phyloP scores from a whole-genome alignment of 2,888 invertebrate species.

The Congeria kusceri region DNA sequence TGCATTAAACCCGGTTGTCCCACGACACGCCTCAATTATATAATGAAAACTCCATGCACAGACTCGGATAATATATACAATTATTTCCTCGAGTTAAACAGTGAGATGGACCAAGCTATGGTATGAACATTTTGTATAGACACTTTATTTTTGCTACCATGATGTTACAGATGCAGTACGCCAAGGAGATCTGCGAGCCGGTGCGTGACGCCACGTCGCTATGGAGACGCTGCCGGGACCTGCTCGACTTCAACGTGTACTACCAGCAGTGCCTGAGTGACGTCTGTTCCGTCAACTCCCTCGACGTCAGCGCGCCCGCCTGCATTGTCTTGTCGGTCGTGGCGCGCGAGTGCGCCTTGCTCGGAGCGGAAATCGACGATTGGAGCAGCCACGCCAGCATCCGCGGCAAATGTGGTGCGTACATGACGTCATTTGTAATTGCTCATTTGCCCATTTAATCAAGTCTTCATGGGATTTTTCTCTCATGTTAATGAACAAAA shows the following conservation, averaged over 20 bases:
- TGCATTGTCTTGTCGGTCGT: conserved; percentile 63
- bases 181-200: conserved; percentile 46
- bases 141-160: too few species aligned
- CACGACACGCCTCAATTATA: too few species aligned
- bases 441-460: too few species aligned
- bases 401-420: conserved; percentile 48
- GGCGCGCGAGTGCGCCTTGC: conserved; percentile 58
- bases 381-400: conserved; percentile 49
- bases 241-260: conserved; percentile 56
- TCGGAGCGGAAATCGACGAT: conserved; percentile 48
- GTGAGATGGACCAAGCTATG: too few species aligned
- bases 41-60: too few species aligned
- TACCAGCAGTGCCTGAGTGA: conserved; percentile 60
- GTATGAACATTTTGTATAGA: too few species aligned
- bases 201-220: conserved; percentile 44
- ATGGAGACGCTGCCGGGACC: conserved; percentile 47
- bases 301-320: conserved; percentile 37
- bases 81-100: too few species aligned
- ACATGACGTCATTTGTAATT: background rate
- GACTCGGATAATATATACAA: too few species aligned
- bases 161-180: conserved; percentile 36
- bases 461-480: too few species aligned
- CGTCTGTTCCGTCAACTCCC: conserved; percentile 42
- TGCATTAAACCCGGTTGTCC: too few species aligned
- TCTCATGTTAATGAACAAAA: too few species aligned